Evolutionary conservation across 2,888 invertebrate genomes (phyloP), one percentile per base, ranked within the genome.

Genomic region (Drosophila neotestacea): DNA sequence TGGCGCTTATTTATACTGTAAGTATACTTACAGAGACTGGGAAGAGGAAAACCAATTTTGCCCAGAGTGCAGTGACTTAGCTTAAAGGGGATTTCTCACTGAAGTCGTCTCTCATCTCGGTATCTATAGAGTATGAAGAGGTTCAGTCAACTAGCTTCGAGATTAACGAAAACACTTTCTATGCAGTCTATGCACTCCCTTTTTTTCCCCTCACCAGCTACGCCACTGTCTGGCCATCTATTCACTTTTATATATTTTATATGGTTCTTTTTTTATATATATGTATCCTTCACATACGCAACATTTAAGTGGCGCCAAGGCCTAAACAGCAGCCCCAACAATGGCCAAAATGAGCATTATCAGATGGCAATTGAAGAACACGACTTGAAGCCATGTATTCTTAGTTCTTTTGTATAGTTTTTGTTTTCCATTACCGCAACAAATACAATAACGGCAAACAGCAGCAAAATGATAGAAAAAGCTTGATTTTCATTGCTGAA

Each of bases 251-350:
- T 78, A 73, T 66, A 67, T 81, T 81, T 86, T 78, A 86, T 83
- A 75, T 78, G 81, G 78, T 46, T 73, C 58, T 66, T 67, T 73
- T 73, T 72, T 66, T 73, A 54, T 67, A 59, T 67, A 54, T 67
- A 59, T 67, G 55, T 73, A 74, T 79, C 60, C 54, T 36, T 54
- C 77, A 65, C 69, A 86, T 87, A 85, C 76, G 82, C 82, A 78
- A 85, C 85, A 83, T 83, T 83, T 79, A 73, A 77, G 80, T 85
- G 88, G 88, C 84, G 84, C 84, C 84, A 85, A 52, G 54, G 68
- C 73, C 74, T 71, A 70, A 47, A 22, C 68, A 67, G 63, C 72
- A 68, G 52, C 65, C 70, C 32, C 32, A 32, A 32, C 47, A 52
- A 78, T 60, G 60, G 47, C 59, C 56, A 52, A 58, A 56, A 67